These are phyloP conservation scores for Clistopyga incitator DNA, from an alignment of 2,888 invertebrate genomes.

Conservation along the genomic window DNA sequence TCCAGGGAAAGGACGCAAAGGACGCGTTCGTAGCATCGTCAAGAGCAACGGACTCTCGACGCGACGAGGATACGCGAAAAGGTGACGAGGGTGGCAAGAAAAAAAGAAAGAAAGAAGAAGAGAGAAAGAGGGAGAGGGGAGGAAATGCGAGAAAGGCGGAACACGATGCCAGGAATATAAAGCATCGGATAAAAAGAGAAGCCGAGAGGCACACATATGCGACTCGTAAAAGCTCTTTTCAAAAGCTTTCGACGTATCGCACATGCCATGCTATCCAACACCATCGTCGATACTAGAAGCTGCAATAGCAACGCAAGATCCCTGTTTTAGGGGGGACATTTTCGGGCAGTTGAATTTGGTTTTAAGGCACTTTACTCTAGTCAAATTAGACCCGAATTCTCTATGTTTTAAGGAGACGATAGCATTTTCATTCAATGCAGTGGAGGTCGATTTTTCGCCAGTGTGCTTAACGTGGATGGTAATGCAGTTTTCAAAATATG, in stretches of 20 bases:
- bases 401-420: too few species aligned
- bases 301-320: background rate
- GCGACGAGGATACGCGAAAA: slow-evolving; percentile 53
- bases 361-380: too few species aligned
- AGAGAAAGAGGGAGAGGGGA: slow-evolving; percentile 33
- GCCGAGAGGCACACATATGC: slow-evolving; percentile 78
- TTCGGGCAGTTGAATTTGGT: too few species aligned
- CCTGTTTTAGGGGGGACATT: too few species aligned
- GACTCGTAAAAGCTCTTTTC: slow-evolving; percentile 78
- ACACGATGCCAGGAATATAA: slow-evolving; percentile 80
- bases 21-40: slow-evolving; percentile 28
- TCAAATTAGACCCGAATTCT: too few species aligned
- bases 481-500: too few species aligned
- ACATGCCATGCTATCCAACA: slow-evolving; percentile 8
- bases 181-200: slow-evolving; percentile 77
- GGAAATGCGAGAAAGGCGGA: slow-evolving; percentile 53
- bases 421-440: too few species aligned
- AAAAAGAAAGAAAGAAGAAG: slow-evolving; percentile 54
- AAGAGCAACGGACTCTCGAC: slow-evolving; percentile 35
- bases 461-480: too few species aligned
- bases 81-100: slow-evolving; percentile 54
- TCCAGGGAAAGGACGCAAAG: slow-evolving; percentile 2
- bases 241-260: slow-evolving; percentile 40
- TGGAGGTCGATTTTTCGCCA: too few species aligned
- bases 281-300: background rate